Percentiles rank a stretch among this genome's conserved stretches.
These are phyloP conservation scores for Porites rus DNA, from an alignment of 92 coral and sea anemone genomes.

Conservation along the genomic window DNA sequence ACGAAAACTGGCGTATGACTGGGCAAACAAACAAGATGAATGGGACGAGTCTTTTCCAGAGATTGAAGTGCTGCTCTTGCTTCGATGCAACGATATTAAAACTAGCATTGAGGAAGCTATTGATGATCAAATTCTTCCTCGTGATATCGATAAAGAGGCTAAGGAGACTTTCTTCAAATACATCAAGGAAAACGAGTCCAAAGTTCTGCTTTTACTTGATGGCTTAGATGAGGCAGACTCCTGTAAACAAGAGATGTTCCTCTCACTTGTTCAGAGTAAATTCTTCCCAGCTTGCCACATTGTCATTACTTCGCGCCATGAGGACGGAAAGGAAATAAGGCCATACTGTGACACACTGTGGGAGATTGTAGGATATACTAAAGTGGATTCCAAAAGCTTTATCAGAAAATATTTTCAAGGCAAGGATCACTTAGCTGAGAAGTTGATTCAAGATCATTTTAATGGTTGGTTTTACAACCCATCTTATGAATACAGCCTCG, in stretches of 20 bases:
- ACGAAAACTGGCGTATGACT: neutral
- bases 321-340: neutral
- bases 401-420: neutral
- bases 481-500: neutral
- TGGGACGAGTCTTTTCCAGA: neutral
- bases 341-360: conserved; percentile 1
- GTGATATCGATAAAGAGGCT: neutral
- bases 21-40: neutral
- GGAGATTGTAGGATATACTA: neutral
- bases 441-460: neutral
- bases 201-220: neutral
- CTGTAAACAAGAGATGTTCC: too few species aligned
- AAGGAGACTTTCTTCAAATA: neutral
- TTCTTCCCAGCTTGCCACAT: neutral
- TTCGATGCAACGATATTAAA: neutral
- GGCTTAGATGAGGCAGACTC: too few species aligned
- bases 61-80: neutral
- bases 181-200: neutral
- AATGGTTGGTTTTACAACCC: too few species aligned
- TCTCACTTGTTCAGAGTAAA: too few species aligned
- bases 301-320: neutral
- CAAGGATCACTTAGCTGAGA: neutral
- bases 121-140: neutral
- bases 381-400: neutral
- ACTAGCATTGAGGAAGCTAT: neutral